phyloP scores from a whole-genome alignment of 53 echinoderm and acorn worm genomes.

The Echinometra lucunter region DNA sequence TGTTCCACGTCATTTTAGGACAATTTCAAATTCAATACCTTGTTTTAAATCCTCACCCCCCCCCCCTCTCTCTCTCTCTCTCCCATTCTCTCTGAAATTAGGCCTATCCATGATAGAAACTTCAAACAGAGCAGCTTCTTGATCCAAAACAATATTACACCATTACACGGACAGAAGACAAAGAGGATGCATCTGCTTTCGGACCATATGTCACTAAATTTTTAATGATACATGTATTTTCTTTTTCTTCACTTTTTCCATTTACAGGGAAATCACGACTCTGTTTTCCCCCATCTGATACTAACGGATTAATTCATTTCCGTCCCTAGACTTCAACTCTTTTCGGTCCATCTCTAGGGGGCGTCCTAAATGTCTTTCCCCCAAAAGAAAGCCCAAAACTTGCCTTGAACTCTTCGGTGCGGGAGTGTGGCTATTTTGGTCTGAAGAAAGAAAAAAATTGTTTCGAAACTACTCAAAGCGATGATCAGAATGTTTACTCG shows the following conservation, averaged over 20 bases:
- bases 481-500: too few relatives aligned
- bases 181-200: not conserved
- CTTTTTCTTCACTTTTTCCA: not conserved
- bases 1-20: too few relatives aligned
- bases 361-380: not conserved
- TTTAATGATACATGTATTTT: not conserved
- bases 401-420: too few relatives aligned
- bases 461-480: not conserved
- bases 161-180: not conserved
- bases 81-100: not conserved
- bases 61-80: not conserved
- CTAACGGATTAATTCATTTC: not conserved
- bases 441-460: not conserved
- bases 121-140: not conserved
- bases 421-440: too few relatives aligned
- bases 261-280: not conserved
- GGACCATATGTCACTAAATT: constrained; percentile 2
- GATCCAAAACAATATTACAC: not conserved
- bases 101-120: not conserved
- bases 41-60: too few relatives aligned
- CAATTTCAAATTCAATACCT: too few relatives aligned
- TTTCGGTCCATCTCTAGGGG: not conserved
- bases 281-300: not conserved
- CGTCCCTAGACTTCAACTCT: too few relatives aligned
- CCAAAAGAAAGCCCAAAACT: not conserved